phyloP scores from a whole-genome alignment of 2,888 invertebrate genomes.

The Ochropleura plecta region DNA sequence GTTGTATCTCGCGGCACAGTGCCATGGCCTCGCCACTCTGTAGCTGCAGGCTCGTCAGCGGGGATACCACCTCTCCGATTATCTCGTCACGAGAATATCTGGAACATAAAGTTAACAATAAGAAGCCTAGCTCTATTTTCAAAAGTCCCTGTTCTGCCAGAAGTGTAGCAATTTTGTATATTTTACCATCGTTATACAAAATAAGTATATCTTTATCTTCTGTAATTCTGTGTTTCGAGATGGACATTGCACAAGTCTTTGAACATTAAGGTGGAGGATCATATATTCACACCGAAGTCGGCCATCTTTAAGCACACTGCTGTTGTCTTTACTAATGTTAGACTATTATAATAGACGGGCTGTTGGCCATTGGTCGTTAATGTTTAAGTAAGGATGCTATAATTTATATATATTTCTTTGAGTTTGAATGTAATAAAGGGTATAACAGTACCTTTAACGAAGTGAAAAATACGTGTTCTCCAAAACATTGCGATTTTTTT shows the following conservation, averaged over 20 bases:
- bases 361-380: background rate
- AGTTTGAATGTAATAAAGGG: too few relatives aligned
- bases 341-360: background rate
- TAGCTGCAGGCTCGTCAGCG: conserved; percentile 95
- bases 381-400: background rate
- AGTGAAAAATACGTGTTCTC: too few relatives aligned
- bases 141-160: background rate
- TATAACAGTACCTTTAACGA: too few relatives aligned
- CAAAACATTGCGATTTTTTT: too few relatives aligned
- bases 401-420: too few relatives aligned
- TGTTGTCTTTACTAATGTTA: background rate
- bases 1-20: conserved; percentile 96
- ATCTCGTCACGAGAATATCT: conserved; percentile 99
- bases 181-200: too few relatives aligned
- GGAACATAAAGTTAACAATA: conserved; percentile 66
- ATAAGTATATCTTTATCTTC: too few relatives aligned
- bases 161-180: too few relatives aligned
- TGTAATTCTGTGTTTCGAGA: background rate
- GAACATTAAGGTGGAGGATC: too few relatives aligned
- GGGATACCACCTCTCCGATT: conserved; percentile 98
- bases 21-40: conserved; percentile 91
- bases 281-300: background rate
- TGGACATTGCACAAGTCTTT: background rate
- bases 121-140: background rate
- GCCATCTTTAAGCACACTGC: background rate